A percentile compares a stretch with the other conserved stretches of the same genome.
Evolutionary conservation across 1,140 invertebrate genomes (phyloP).

Genomic region (Macrotrachela quadricornifera): DNA sequence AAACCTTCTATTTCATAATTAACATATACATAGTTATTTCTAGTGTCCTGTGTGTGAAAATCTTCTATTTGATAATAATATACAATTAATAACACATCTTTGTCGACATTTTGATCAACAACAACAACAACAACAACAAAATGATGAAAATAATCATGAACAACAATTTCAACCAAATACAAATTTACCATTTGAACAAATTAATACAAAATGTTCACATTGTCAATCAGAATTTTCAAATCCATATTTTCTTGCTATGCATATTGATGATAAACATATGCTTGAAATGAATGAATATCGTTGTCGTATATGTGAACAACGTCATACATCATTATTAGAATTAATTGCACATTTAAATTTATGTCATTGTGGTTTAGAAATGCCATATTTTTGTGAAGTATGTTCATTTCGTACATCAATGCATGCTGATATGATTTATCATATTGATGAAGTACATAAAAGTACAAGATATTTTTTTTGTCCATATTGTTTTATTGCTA

Average conservation of each 20-base stretch:
- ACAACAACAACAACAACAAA: no score
- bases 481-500: conserved; percentile 8
- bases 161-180: neutral
- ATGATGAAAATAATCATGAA: no score
- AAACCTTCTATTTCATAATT: neutral
- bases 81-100: conserved; percentile 5
- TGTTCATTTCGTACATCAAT: conserved; percentile 9
- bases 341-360: conserved; percentile 2
- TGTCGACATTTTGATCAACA: conserved; percentile 5
- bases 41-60: conserved; percentile 3
- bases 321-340: neutral
- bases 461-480: conserved; percentile 2
- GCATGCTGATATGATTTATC: conserved; percentile 8
- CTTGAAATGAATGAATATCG: conserved; percentile 1
- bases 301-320: conserved; percentile 7
- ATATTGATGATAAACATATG: conserved; percentile 5
- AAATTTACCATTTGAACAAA: conserved; percentile 5
- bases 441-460: conserved; percentile 6
- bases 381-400: conserved; percentile 8
- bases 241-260: conserved; percentile 3
- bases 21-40: neutral
- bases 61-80: conserved; percentile 5
- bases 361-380: conserved; percentile 3
- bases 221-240: conserved; percentile 1
- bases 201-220: conserved; percentile 4